Base-by-base conservation (phyloP, 2,113 vertebrate genomes). In the Tragelaphus strepsiceros region DNA sequence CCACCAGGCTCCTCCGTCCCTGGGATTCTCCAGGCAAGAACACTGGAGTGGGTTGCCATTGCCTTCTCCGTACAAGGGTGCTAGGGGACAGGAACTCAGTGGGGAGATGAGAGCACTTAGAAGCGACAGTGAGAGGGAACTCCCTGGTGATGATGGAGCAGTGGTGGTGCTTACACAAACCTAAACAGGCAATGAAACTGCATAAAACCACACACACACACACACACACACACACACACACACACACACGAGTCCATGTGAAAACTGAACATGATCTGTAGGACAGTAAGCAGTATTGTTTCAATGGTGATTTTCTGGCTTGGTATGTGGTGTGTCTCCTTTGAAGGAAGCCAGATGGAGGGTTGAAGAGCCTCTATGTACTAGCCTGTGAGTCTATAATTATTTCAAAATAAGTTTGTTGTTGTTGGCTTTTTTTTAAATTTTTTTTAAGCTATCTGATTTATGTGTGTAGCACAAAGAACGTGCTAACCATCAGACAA, bases 41-140 rank as follows among this genome's bases (percentile, higher is more conserved):
- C 43, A 43, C 43, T 43, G 43, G 43, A 43, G 43, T 43, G 43
- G 4, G 43, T 43, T 43, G 43, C 43, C 43, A 43, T 43, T 43
- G 43, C 43, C 43, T 43, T 43, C 43, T 43, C 43, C 1, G 43
- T 43, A 43, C 49, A 49, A 12, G 32, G n/a, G 32, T 67, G 17
- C 64, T 15, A 90, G 35, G 46, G 30, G 11, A 85, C 17, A 74
- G 21, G 21, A 16, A 91, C 39, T 78, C 3, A 12, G 3, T 39
- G 7, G 4, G 16, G 61, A n/a, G 16, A n/a, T 1, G 2, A 2
- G 22, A 12, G 0, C 0, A 54, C 24, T 6, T 49, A 6, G 5
- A 92, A 53, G 11, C 5, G 4, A 13, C 0, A 71, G n/a, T 32
- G 80, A 12, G 4, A 78, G 19, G 67, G 17, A 35, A 2, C 10